Evolutionary conservation across 92 coral and sea anemone species (phyloP), one percentile per base, ranked within the genome.

Genomic region (Parazoanthus swiftii): DNA sequence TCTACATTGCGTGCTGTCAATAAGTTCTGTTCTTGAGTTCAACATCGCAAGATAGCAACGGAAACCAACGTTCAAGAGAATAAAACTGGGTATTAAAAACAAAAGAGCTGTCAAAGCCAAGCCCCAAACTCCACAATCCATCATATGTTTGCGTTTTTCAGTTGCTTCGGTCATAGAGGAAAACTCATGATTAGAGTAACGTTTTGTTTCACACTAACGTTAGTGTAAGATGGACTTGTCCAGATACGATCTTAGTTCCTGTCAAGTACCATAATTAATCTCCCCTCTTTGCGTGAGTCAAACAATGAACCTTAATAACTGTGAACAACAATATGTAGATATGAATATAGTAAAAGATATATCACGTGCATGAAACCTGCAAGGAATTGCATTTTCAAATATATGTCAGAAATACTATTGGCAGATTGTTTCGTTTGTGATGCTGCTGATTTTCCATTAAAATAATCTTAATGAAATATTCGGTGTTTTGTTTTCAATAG

Each of bases 21-120:
- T 42, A 81, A 20, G 18, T 26, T 84, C 87, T 26, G 46, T 46
- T 48, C 79, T 84, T 26, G 87, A 84, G 26, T 72, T 84, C 65
- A 48, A 3, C 87, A 71, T 84, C 25, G 87, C 67, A 46, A 84
- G 23, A 70, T 84, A 84, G 63, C 87, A 84, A 26, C 79, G 79
- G 25, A 84, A 71, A 15, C 87, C 87, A 33, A 84, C 87, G 56
- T 84, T 84, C 13, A 84, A 42, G 5, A 84, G 79, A 84, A 84
- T 48, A 84, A 84, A 84, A 42, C 87, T 84, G 14, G 87, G 87
- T 6, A 84, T 79, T 3, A 84, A 38, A 70, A 71, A 51, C 66
- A 84, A 18, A 18, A 84, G 39, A 7, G 75, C 44, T 0, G 87
- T 70, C 11, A 84, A 20, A 23, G 78, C 87, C 13, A 84, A 71